phyloP scores from a whole-genome alignment of 2,888 invertebrate genomes.

The Epirrita christyi region DNA sequence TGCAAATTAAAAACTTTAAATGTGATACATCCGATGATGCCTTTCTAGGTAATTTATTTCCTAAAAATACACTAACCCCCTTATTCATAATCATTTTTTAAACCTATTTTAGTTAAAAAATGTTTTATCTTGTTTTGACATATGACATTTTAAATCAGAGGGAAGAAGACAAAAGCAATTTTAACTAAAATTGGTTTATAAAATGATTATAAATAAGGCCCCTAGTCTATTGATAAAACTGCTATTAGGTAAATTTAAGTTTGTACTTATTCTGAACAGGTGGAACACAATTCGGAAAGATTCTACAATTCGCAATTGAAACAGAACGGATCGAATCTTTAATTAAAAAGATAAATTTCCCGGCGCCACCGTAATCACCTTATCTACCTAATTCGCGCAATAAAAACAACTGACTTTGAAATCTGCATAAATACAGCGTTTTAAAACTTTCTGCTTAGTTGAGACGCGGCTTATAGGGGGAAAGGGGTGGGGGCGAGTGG shows the following conservation, averaged over 20 bases:
- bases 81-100: too few relatives aligned
- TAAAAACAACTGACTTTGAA: conserved; percentile 61
- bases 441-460: conserved; percentile 82
- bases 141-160: too few relatives aligned
- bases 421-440: conserved; percentile 71
- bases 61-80: too few relatives aligned
- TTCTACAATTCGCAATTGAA: conserved; percentile 17
- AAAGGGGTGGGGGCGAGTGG: conserved; percentile 55
- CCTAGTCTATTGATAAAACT: not conserved
- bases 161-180: too few relatives aligned
- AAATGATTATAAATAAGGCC: too few relatives aligned
- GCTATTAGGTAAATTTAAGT: too few relatives aligned
- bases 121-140: too few relatives aligned
- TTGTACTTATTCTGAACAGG: not conserved
- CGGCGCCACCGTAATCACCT: conserved; percentile 52
- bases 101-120: too few relatives aligned
- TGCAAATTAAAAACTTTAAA: too few relatives aligned
- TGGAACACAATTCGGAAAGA: not conserved
- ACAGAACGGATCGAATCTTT: conserved; percentile 37
- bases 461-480: conserved; percentile 59
- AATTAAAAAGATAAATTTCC: conserved; percentile 48
- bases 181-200: too few relatives aligned
- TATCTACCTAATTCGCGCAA: conserved; percentile 58
- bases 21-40: too few relatives aligned
- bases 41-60: too few relatives aligned